phyloP scores from a whole-genome alignment of 1,140 invertebrate genomes.

The Steinernema feltiae region DNA sequence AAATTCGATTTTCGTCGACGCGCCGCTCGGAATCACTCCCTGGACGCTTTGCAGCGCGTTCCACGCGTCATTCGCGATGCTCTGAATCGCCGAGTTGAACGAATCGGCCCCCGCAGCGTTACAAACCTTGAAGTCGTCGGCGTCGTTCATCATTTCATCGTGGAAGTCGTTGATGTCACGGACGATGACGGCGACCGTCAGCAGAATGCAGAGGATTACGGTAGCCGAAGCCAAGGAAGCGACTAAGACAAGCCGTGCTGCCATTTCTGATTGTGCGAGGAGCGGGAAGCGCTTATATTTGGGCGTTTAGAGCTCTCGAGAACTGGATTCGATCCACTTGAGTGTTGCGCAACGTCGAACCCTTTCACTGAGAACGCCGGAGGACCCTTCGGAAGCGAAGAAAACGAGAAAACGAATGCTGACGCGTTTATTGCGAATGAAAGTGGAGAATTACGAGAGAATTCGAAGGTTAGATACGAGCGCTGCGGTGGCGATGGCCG shows the following conservation, averaged over 20 bases:
- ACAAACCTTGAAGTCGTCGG: not conserved
- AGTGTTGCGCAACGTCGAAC: slow-evolving; percentile 2
- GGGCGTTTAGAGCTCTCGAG: not conserved
- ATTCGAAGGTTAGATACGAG: not conserved
- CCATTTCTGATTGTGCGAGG: not conserved
- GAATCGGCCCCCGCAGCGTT: not conserved
- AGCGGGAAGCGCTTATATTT: not conserved
- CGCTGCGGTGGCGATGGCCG: not conserved
- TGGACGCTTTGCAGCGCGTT: slow-evolving; percentile 2
- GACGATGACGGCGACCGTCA: not conserved
- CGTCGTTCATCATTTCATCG: not conserved
- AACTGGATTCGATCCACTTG: not conserved
- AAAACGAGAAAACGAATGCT: not conserved
- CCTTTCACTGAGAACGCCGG: too few relatives aligned
- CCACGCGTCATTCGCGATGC: slow-evolving; percentile 19
- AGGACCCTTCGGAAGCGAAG: not conserved
- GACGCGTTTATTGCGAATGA: not conserved
- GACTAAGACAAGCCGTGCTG: not conserved
- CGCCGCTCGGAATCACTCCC: slow-evolving; percentile 3
- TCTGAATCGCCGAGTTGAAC: not conserved
- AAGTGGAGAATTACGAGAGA: not conserved
- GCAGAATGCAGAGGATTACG: not conserved
- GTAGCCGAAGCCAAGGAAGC: not conserved
- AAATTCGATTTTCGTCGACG: not conserved
- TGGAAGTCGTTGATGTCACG: not conserved